phyloP scores from a whole-genome alignment of 2,113 vertebrate species.

The Sapayoa aenigma region DNA sequence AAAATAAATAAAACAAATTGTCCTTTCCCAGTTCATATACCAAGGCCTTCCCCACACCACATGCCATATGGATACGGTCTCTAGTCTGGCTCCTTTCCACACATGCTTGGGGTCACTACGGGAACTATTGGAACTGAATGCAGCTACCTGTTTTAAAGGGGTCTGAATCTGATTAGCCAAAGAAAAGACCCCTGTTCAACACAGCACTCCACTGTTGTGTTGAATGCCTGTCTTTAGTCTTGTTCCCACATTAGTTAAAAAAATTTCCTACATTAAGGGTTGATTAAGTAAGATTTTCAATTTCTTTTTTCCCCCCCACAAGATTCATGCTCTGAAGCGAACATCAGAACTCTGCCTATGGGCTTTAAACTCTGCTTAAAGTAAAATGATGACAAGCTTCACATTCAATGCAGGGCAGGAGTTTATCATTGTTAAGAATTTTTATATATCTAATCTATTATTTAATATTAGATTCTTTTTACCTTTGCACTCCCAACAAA shows the following conservation, averaged over 20 bases:
- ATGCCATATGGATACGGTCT: neutral
- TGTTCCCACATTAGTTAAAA: neutral
- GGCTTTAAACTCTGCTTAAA: neutral
- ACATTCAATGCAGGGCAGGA: neutral
- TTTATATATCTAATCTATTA: neutral
- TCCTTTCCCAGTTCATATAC: neutral
- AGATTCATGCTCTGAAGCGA: neutral
- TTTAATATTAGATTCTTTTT: neutral
- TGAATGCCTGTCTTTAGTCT: neutral
- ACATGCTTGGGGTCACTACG: neutral
- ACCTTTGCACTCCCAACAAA: neutral
- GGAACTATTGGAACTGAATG: neutral
- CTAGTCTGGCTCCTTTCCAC: neutral
- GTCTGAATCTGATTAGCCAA: neutral
- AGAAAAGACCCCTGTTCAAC: neutral
- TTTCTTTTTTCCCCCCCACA: neutral
- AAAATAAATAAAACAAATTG: neutral
- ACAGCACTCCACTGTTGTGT: neutral
- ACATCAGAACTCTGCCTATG: neutral
- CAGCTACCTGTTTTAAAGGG: neutral
- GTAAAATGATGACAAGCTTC: neutral
- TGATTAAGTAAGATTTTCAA: neutral
- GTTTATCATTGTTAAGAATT: neutral
- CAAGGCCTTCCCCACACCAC: neutral
- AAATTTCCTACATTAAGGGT: neutral